Conservation (phyloP, 2,113 vertebrate genomes). For the Nycticebus coucang region DNA sequence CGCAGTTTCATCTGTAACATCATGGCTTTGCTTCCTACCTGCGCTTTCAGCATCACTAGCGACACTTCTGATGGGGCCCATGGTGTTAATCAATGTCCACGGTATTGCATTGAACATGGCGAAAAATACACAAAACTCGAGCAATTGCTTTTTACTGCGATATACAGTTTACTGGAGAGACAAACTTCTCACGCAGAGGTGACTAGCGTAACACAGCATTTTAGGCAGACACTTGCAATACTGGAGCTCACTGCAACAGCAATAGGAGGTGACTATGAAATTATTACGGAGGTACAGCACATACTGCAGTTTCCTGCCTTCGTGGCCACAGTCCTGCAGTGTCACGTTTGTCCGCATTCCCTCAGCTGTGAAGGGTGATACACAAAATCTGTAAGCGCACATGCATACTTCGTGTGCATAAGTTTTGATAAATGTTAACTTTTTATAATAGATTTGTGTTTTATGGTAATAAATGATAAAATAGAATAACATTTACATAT, state of each 20-base stretch:
- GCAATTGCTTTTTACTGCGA: neutral
- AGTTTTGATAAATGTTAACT: neutral
- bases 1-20: neutral
- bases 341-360: neutral
- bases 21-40: neutral
- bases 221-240: neutral
- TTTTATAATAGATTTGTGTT: neutral
- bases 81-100: neutral
- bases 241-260: neutral
- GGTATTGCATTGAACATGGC: neutral
- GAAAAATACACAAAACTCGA: neutral
- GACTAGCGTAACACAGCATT: neutral
- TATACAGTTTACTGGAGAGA: neutral
- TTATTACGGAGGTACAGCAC: neutral
- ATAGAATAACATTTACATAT: neutral
- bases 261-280: neutral
- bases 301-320: neutral
- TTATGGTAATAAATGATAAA: neutral
- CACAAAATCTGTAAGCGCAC: neutral
- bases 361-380: neutral
- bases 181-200: neutral
- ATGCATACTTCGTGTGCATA: neutral
- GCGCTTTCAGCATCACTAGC: neutral
- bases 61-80: neutral
- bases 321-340: too few relatives aligned